Conservation (phyloP, 2,113 vertebrate genomes). For the Chrysochloris asiatica region DNA sequence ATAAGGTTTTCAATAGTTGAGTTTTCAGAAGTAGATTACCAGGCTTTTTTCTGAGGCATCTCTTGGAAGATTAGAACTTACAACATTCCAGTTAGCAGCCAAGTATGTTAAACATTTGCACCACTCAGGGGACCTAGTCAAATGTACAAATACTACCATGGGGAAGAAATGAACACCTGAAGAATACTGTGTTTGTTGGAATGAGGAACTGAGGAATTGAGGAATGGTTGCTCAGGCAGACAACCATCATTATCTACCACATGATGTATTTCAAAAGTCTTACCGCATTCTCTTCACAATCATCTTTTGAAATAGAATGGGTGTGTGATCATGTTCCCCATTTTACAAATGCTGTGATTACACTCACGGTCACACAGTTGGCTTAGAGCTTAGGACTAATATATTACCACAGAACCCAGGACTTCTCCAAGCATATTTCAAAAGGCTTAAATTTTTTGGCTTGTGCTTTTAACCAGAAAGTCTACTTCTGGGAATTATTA, state of each 20-base stretch:
- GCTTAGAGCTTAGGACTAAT: background rate
- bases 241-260: background rate
- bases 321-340: background rate
- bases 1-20: background rate
- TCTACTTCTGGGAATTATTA: background rate
- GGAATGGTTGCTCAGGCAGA: background rate
- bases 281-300: background rate
- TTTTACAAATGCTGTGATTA: background rate
- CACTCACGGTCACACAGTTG: background rate
- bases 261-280: background rate
- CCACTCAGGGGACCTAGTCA: background rate
- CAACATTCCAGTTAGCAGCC: background rate
- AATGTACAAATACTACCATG: background rate
- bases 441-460: background rate
- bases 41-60: background rate
- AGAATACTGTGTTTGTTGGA: background rate
- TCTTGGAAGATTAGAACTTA: background rate
- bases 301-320: background rate
- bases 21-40: background rate
- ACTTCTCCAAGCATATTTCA: background rate
- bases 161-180: background rate
- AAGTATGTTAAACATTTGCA: background rate
- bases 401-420: background rate
- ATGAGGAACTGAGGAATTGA: background rate
- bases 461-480: conserved; percentile 30